Evolutionary conservation across 2,888 invertebrate genomes (phyloP), one percentile per base, ranked within the genome.

Genomic region (Chrysomela aeneicollis): DNA sequence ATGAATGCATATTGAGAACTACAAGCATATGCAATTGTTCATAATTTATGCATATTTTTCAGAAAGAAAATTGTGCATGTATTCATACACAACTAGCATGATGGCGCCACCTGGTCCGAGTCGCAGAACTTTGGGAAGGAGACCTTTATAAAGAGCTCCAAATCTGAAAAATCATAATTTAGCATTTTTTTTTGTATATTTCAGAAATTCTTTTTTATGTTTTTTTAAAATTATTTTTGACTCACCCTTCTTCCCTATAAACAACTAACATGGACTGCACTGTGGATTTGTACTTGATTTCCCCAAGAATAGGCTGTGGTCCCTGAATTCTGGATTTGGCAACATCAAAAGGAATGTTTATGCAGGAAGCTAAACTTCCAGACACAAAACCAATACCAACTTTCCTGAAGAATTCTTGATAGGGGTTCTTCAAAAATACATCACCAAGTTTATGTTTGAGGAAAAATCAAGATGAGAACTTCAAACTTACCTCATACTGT

Each of bases 301-400:
- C 75, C 0, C 90, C 91, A 0, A 87, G 83, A 1, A 86, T 83
- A 0, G 93, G 93, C 80, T 95, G 95, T 0, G 96, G 95, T 0
- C 95, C 97, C 82, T 97, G 97, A 73, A 97, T 97, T 59, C 97
- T 87, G 73, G 95, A 95, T 83, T 97, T 97, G 21, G 95, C 97
- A 26, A 97, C 97, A 81, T 97, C 97, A 82, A 97, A 97, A 5
- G 97, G 97, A 83, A 97, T 97, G 82, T 97, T 97, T 52, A 92
- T 85, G 72, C 91, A 89, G 4, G 95, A 96, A 8, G 92, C 96
- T 35, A 96, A 81, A 0, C 92, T 92, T 1, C 97, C 97, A 10
- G 96, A 94, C 9, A 88, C 86, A 77, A 97, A 94, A 42, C 97
- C 97, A 73, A 97, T 91, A 0, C 87, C 84, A 42, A 95, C 88